Base-by-base conservation (phyloP, 1,140 invertebrate species). In the Phthorimaea operculella region DNA sequence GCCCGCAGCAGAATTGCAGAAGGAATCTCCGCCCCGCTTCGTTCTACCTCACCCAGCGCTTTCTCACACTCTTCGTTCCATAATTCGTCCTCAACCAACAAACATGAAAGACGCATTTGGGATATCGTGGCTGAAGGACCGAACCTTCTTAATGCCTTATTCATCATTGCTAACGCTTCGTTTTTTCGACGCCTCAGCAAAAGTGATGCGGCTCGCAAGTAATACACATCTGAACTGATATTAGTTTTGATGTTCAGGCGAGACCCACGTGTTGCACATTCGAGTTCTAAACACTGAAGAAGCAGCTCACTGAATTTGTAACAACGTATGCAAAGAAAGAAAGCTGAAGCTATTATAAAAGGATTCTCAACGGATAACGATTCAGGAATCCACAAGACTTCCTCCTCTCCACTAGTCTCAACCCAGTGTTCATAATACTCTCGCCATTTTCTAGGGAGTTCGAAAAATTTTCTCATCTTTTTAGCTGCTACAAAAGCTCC, bases 251-350 rank as follows among this genome's bases (percentile, higher is more conserved):
- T 5, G 8, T 36, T 28, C 16, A 63, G 53, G 18, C 68, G 54
- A 17, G 68, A 63, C 16, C 80, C 77, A 11, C 63, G 63, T 1
- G 18, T 60, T 7, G 60, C 60, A 59, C 82, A 85, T 14, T 69
- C 72, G 0, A 62, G 14, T 53, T 79, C 68, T 11, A 70, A 64
- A 54, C 80, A 85, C 51, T 72, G 44, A 17, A 82, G 56, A 51
- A 83, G 53, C 57, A 49, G 63, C 55, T 79, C 78, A 47, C 62
- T 63, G 56, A 83, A 76, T 44, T 60, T 66, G 58, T 66, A 82
- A 57, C 77, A 81, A 34, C 76, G 64, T 39, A 85, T 63, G 54
- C 80, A 85, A 50, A 85, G 72, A 62, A 85, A 85, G 50, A 85
- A 80, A 12, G 82, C 79, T 36, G 77, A 68, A 14, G 78, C 71